Base-by-base conservation (phyloP, 2,888 invertebrate genomes). In the Ennomos quercinarius region DNA sequence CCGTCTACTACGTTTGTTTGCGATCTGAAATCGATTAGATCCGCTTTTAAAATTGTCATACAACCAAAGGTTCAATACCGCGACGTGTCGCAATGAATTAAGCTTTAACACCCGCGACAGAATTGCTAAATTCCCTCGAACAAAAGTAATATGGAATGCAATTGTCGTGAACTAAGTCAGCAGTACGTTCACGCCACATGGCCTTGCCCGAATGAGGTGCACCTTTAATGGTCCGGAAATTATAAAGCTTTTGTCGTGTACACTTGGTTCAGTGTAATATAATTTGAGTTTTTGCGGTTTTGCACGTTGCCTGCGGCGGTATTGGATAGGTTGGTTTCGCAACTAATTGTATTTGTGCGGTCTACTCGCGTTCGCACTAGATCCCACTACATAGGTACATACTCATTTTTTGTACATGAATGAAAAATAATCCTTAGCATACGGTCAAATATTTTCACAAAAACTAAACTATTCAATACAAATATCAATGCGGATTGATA, bases 201-300 rank as follows among this genome's bases (percentile, higher is more conserved):
- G 80, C 91, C 91, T 91, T 91, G 91, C 76, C 73, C 76, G 60
- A 80, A 74, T 77, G 77, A 85, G 79, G 77, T 81, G 79, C 71
- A 80, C 83, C 76, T 80, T 83, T 86, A 87, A 83, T 84, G 84
- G 84, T 80, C 85, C 87, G 89, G 89, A 90, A 88, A 91, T 87
- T 86, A 81, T 83, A 80, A 82, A 73, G 78, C 75, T 81, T 81
- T 84, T 84, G 84, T 84, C 78, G 76, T 80, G 68, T 71, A 36
- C 42, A 72, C 70, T 79, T 69, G 73, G 80, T 81, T 84, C 69
- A 73, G 51, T 68, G 70, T 73, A 76, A 71, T 68, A 61, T 70
- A 68, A 68, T 72, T 71, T 66, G 55, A 71, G 76, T 76, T 80
- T 80, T 73, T 81, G 83, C 73, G 83, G 83, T 81, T 76, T 64